phyloP scores from a whole-genome alignment of 2,797 vertebrate genomes.

The Nasua narica region DNA sequence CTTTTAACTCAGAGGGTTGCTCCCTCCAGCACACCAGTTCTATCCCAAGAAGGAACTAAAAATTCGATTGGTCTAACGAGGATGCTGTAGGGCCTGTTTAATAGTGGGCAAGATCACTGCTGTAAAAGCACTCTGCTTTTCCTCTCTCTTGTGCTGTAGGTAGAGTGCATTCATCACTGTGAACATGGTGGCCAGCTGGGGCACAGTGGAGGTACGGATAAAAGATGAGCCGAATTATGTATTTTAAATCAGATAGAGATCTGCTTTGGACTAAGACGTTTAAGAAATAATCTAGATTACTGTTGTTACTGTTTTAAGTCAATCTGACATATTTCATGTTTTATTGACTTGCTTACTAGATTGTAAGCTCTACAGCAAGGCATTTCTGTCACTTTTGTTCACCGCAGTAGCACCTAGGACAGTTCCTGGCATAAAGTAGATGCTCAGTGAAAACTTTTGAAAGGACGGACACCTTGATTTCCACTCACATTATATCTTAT shows the following conservation, averaged over 20 bases:
- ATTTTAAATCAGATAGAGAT: not conserved
- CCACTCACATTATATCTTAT: not conserved
- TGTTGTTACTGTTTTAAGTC: not conserved
- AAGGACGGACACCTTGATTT: not conserved
- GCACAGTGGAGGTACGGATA: not conserved
- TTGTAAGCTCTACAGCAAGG: not conserved
- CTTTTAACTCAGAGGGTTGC: not conserved
- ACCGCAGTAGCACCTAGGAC: not conserved
- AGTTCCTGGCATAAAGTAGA: not conserved
- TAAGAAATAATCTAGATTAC: not conserved
- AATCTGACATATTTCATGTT: not conserved
- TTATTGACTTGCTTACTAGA: not conserved
- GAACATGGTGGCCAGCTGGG: not conserved
- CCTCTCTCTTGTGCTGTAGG: not conserved
- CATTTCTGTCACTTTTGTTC: not conserved
- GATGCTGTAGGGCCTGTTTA: not conserved
- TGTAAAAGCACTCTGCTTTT: not conserved
- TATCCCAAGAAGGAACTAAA: not conserved
- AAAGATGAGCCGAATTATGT: not conserved
- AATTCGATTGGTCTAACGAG: not conserved
- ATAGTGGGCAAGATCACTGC: not conserved
- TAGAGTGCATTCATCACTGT: not conserved
- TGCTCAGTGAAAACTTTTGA: not conserved
- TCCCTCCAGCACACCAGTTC: not conserved
- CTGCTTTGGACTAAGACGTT: not conserved